phyloP scores from a whole-genome alignment of 2,888 invertebrate species.

The Lasioglossum vierecki region DNA sequence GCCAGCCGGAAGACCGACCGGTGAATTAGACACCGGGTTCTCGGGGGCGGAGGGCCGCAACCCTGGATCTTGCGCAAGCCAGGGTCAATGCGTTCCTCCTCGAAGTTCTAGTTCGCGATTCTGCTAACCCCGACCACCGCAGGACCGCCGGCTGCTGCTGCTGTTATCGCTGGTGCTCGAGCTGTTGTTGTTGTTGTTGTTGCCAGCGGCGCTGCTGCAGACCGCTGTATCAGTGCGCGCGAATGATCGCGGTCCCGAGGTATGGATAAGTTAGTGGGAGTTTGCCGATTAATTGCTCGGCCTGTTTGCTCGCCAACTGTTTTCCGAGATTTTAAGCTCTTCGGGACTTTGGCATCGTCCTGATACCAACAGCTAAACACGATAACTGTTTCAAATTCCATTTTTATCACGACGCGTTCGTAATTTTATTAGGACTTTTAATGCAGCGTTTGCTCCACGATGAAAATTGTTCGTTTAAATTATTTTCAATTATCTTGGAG shows the following conservation, averaged over 20 bases:
- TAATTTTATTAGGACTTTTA: not conserved
- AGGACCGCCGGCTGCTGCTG: not conserved
- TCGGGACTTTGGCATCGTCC: not conserved
- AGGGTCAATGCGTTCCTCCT: conserved; percentile 57
- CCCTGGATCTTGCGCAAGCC: conserved; percentile 49
- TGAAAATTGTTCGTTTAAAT: too few relatives aligned
- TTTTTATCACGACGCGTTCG: not conserved
- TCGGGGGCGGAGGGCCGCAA: not conserved
- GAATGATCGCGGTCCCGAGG: conserved; percentile 32
- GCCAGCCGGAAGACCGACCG: not conserved
- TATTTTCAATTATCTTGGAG: too few relatives aligned
- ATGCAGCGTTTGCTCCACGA: too few relatives aligned
- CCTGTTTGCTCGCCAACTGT: not conserved
- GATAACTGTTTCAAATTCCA: not conserved
- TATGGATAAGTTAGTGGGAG: conserved; percentile 41
- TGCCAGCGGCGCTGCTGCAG: not conserved
- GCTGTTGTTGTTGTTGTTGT: not conserved
- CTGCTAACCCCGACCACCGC: not conserved
- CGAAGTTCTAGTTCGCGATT: conserved; percentile 67
- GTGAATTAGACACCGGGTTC: not conserved
- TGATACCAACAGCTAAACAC: not conserved
- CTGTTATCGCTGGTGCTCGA: not conserved
- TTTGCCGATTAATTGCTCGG: conserved; percentile 8
- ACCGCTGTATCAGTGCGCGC: conserved; percentile 4
- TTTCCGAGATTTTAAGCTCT: not conserved